Base-by-base conservation (phyloP, 2,113 vertebrate species). In the Grus americana region DNA sequence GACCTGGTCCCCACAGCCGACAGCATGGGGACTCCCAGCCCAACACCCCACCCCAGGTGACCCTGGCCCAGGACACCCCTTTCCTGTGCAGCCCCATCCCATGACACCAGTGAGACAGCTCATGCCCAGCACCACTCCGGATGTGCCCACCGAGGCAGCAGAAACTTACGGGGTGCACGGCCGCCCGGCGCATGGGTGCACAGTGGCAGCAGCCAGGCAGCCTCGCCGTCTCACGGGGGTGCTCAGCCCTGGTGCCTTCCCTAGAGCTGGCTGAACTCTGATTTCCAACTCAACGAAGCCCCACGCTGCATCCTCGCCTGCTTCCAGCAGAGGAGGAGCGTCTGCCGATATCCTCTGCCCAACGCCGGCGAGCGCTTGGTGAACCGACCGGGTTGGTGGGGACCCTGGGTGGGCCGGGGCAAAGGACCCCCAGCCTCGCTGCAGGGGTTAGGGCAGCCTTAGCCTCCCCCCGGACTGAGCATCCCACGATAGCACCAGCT, bases 251-350 rank as follows among this genome's bases (percentile, higher is more conserved):
- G 50, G 79, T 62, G 63, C 26, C 79, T 52, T 62, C 72, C 71
- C 71, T n/a, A 32, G 13, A 18, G 18, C 67, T 49, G 46, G 24
- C 81, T 3, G 5, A 47, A n/a, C 29, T 87, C 73, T 2, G 32
- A 21, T 40, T 79, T 49, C 84, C 78, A 18, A 2, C 52, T 88
- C 44, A 1, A 38, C 65, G 92, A 85, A 97, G 96, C 93, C 88
- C 95, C 95, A 97, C 96, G 95, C 95, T 81, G 15, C 74, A 57
- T 14, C 54, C 81, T 87, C 42, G 52, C 84, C 89, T 68, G 79
- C 93, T 67, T 92, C 86, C 84, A 2, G 21, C 85, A 92, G 95
- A 95, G 96, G 96, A 95, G 96, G 95, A 97, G 96, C 66, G 5
- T 79, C 44, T 2, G 7, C 26, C 4, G 1, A 40, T 24, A 0